A percentile compares a stretch with the other conserved stretches of the same genome.
Conservation (phyloP, 2,888 invertebrate genomes). For the Harpalus rufipes region DNA sequence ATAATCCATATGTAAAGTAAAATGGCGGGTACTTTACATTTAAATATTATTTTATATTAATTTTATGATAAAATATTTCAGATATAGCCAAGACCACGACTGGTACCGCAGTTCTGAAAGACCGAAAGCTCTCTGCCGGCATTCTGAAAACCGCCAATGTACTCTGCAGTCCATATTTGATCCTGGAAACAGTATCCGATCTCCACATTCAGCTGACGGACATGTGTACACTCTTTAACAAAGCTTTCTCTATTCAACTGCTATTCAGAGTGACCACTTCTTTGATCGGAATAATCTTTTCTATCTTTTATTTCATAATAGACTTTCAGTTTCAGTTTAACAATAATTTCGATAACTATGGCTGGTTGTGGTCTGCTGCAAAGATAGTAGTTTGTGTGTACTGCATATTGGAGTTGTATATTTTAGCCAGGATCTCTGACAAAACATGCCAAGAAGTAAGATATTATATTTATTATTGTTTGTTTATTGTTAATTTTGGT, state of each 20-base stretch:
- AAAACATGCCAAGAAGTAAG: constrained; percentile 51
- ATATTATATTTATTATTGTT: background rate
- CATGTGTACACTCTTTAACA: constrained; percentile 71
- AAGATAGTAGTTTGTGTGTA: constrained; percentile 8
- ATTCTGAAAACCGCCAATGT: constrained; percentile 50
- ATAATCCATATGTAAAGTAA: too few relatives aligned
- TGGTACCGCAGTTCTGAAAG: background rate
- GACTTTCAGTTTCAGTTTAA: constrained; percentile 17
- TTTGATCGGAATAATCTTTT: constrained; percentile 72
- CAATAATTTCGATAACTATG: background rate
- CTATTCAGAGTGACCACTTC: constrained; percentile 71
- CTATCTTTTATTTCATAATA: constrained; percentile 69
- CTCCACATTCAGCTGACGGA: constrained; percentile 72
- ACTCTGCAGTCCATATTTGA: constrained; percentile 70
- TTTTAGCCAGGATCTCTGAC: constrained; percentile 47
- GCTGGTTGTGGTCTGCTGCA: background rate
- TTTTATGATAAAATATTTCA: background rate
- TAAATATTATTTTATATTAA: too few relatives aligned
- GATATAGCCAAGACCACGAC: background rate
- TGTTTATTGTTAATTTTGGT: too few relatives aligned
- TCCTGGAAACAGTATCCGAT: constrained; percentile 71
- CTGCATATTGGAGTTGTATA: constrained; percentile 32
- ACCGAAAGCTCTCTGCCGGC: constrained; percentile 54
- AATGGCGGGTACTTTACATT: too few relatives aligned
- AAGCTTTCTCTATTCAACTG: constrained; percentile 72